phyloP scores from a whole-genome alignment of 2,113 vertebrate species.

The Cephalopholis sonnerati region DNA sequence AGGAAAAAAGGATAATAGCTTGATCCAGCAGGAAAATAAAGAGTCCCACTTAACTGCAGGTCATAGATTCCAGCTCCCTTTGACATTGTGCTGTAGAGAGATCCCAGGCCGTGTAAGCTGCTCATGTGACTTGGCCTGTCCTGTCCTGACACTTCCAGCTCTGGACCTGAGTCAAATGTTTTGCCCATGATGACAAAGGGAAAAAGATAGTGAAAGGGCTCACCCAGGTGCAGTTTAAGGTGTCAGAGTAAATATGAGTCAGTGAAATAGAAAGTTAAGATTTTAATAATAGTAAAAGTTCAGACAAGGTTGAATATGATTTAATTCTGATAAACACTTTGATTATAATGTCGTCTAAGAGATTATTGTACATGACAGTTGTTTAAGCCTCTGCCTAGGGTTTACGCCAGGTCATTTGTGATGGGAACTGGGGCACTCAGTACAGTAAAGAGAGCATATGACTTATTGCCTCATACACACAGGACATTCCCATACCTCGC shows the following conservation, averaged over 20 bases:
- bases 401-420: conserved; percentile 55
- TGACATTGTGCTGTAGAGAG: conserved; percentile 9
- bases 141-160: conserved; percentile 12
- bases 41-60: conserved; percentile 11
- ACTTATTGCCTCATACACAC: conserved; percentile 59
- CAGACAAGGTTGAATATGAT: background rate
- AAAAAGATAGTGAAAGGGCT: conserved; percentile 14
- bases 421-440: conserved; percentile 54
- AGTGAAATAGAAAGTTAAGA: background rate
- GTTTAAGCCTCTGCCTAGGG: background rate
- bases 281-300: background rate
- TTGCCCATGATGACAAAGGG: conserved; percentile 28
- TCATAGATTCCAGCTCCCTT: conserved; percentile 7
- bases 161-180: conserved; percentile 32
- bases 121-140: conserved; percentile 28
- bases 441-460: conserved; percentile 71
- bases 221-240: background rate
- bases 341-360: background rate
- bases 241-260: background rate
- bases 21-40: background rate
- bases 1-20: background rate
- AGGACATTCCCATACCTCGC: conserved; percentile 58
- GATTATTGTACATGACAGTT: background rate
- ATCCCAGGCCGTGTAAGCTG: conserved; percentile 23
- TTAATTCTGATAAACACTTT: background rate